These are phyloP conservation scores for Syndactyla subalaris DNA, from an alignment of 2,797 vertebrate species.

Conservation along the genomic window DNA sequence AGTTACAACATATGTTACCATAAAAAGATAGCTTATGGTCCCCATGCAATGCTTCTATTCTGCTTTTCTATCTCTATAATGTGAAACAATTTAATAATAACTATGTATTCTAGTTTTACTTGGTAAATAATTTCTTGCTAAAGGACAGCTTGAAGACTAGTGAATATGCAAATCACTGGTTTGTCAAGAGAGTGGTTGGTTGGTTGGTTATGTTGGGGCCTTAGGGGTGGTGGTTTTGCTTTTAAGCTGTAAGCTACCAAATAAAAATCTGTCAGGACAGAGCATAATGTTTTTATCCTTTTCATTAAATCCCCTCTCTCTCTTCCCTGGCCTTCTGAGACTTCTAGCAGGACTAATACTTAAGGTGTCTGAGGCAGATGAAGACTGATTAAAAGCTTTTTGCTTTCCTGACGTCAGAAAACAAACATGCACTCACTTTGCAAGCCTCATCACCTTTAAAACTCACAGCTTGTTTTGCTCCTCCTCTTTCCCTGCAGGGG, in stretches of 20 bases:
- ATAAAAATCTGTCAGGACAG: neutral
- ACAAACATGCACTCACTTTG: neutral
- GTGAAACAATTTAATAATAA: neutral
- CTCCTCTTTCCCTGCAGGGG: slow-evolving; percentile 75
- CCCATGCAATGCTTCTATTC: neutral
- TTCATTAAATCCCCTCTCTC: neutral
- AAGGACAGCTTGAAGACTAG: neutral
- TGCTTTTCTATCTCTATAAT: neutral
- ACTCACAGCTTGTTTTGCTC: neutral
- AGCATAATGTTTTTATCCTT: neutral
- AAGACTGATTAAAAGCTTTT: neutral
- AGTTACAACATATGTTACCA: neutral
- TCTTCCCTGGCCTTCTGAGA: neutral
- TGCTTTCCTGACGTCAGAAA: neutral
- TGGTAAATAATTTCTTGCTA: neutral
- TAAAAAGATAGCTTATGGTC: neutral
- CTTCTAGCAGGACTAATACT: neutral
- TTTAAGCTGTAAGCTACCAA: neutral
- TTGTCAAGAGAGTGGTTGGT: neutral
- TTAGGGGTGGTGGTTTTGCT: neutral
- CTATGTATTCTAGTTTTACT: neutral
- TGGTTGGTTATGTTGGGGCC: neutral
- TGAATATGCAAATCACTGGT: neutral
- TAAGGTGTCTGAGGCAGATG: neutral
- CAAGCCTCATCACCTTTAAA: neutral